Evolutionary conservation across 1,140 invertebrate genomes (phyloP).

Genomic region (Cryptotermes secundus): DNA sequence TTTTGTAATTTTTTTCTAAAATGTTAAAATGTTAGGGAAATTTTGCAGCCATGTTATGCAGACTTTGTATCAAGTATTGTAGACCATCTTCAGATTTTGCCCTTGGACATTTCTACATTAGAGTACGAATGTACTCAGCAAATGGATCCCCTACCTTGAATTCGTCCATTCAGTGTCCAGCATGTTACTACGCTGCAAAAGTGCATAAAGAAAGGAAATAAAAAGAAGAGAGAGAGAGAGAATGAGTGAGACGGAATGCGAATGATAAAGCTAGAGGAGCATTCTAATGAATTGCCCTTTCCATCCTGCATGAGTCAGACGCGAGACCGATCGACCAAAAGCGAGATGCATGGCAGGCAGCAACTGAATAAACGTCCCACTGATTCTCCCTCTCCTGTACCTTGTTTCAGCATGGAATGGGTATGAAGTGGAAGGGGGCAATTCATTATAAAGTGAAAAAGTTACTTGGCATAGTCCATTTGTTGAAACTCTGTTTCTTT

Average conservation of each 20-base stretch:
- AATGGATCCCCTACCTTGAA: too few species aligned
- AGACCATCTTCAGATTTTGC: too few species aligned
- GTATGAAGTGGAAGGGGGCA: not conserved
- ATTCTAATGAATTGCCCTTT: not conserved
- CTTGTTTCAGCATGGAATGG: not conserved
- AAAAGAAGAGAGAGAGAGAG: not conserved
- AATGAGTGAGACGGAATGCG: not conserved
- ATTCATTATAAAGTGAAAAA: conserved; percentile 17
- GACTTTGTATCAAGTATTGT: too few species aligned
- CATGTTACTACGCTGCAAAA: too few species aligned
- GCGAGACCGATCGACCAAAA: not conserved
- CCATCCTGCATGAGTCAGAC: not conserved
- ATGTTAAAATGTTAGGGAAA: too few species aligned
- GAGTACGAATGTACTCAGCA: too few species aligned
- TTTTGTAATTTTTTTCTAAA: too few species aligned
- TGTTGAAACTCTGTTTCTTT: conserved; percentile 4
- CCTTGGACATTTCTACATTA: too few species aligned
- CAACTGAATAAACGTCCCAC: not conserved
- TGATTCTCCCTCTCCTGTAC: not conserved
- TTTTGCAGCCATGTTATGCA: too few species aligned
- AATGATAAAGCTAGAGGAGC: not conserved
- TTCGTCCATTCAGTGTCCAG: too few species aligned
- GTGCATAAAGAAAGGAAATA: too few species aligned
- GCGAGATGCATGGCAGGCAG: not conserved
- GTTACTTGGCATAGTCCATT: not conserved